Evolutionary conservation across 2,797 vertebrate species (phyloP).

Genomic region (Rallus crepitans): DNA sequence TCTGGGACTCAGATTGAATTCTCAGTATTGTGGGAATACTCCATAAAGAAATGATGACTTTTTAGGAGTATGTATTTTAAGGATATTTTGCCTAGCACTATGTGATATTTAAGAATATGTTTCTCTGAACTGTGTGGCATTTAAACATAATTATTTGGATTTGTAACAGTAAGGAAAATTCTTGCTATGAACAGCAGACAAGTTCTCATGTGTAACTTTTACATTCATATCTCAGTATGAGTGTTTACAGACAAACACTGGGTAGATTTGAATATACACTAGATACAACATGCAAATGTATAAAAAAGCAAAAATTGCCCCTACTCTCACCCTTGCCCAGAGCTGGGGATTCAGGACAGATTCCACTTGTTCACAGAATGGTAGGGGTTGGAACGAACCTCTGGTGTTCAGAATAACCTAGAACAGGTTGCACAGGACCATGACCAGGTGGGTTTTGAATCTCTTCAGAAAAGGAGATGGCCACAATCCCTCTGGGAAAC

Average conservation of each 20-base stretch:
- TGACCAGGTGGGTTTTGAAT: no score
- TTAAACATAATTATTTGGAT: neutral
- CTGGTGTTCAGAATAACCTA: no score
- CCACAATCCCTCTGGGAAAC: no score
- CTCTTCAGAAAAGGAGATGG: no score
- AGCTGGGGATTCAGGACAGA: neutral
- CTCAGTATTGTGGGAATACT: neutral
- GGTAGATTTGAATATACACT: rapidly evolving
- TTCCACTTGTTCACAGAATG: neutral
- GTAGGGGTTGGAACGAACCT: no score
- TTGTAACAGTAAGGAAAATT: neutral
- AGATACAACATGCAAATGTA: neutral
- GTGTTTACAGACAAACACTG: neutral
- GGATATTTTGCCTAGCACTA: neutral
- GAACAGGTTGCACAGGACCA: no score
- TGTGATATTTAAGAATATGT: neutral
- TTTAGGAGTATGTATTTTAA: neutral
- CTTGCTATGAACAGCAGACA: neutral
- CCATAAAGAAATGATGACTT: neutral
- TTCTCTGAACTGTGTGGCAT: neutral
- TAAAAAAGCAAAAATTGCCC: neutral
- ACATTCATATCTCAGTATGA: neutral
- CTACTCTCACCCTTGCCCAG: rapidly evolving
- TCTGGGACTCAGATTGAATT: neutral
- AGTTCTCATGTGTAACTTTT: neutral